phyloP scores from a whole-genome alignment of 2,888 invertebrate genomes.

The Drosophila basisetae region DNA sequence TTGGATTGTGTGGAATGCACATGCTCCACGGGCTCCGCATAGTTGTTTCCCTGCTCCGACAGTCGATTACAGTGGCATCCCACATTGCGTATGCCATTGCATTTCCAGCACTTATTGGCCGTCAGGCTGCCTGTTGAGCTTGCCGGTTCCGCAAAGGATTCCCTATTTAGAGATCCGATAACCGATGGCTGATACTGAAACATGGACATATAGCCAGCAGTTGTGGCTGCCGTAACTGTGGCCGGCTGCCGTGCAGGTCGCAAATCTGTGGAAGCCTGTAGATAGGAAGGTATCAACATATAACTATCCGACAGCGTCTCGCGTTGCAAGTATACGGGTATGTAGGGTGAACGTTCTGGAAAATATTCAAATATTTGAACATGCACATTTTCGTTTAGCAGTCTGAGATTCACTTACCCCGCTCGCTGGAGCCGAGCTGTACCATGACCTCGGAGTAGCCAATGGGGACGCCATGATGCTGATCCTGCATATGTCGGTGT shows the following conservation, averaged over 20 bases:
- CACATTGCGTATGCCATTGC: slow-evolving; percentile 40
- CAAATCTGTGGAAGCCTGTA: slow-evolving; percentile 22
- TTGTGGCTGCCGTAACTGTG: background rate
- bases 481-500: slow-evolving; percentile 69
- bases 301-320: slow-evolving; percentile 53
- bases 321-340: slow-evolving; percentile 43
- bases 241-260: slow-evolving; percentile 29
- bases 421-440: slow-evolving; percentile 41
- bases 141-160: slow-evolving; percentile 51
- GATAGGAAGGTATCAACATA: slow-evolving; percentile 49
- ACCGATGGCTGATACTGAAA: slow-evolving; percentile 34
- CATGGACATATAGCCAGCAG: slow-evolving; percentile 35
- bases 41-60: slow-evolving; percentile 13
- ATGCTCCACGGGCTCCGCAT: slow-evolving; percentile 30
- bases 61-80: slow-evolving; percentile 42
- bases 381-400: background rate
- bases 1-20: slow-evolving; percentile 68
- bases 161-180: slow-evolving; percentile 30
- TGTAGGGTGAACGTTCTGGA: slow-evolving; percentile 49
- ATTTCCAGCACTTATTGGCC: slow-evolving; percentile 48
- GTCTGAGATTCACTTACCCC: slow-evolving; percentile 49
- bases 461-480: slow-evolving; percentile 47
- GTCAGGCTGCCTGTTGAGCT: slow-evolving; percentile 32
- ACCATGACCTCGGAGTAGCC: slow-evolving; percentile 46
- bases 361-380: background rate